Base-by-base conservation (phyloP, 2,888 invertebrate genomes). In the Lasioglossum lativentre region DNA sequence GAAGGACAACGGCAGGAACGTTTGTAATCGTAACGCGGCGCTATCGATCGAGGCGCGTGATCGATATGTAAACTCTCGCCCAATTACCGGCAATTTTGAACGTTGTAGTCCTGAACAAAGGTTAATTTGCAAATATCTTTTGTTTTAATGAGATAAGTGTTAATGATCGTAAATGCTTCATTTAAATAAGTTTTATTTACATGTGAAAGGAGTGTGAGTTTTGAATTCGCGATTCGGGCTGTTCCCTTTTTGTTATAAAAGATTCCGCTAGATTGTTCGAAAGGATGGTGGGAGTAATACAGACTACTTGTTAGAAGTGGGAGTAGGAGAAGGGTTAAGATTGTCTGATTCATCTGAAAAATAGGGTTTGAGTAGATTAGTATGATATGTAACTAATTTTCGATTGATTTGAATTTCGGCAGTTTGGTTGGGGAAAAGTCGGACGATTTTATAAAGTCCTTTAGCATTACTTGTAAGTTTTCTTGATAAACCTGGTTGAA, bases 351-450 rank as follows among this genome's bases (percentile, higher is more conserved):
- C n/a, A n/a, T n/a, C n/a, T n/a, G n/a, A n/a, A n/a, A n/a, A n/a
- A n/a, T n/a, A n/a, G n/a, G n/a, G n/a, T n/a, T n/a, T n/a, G n/a
- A n/a, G n/a, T n/a, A n/a, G n/a, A n/a, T n/a, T n/a, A n/a, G n/a
- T n/a, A n/a, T 80, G 75, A 34, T 75, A 80, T 75, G 27, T 82
- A 56, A 82, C 73, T 2, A 59, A 45, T 75, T 70, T 80, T 3
- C 70, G 30, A 14, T 56, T 45, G 16, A 75, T 38, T 70, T 70
- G 68, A 27, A 80, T 70, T 75, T 82, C 82, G 4, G 14, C 66
- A 34, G 73, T 59, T 70, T 80, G 68, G 38, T 75, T 38, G 6
- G n/a, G n/a, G n/a, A n/a, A n/a, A n/a, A n/a, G n/a, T n/a, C n/a
- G n/a, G n/a, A n/a, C n/a, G n/a, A n/a, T n/a, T n/a, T n/a, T n/a